Evolutionary conservation across 2,888 invertebrate species (phyloP).

Genomic region (Tethea ocularis): DNA sequence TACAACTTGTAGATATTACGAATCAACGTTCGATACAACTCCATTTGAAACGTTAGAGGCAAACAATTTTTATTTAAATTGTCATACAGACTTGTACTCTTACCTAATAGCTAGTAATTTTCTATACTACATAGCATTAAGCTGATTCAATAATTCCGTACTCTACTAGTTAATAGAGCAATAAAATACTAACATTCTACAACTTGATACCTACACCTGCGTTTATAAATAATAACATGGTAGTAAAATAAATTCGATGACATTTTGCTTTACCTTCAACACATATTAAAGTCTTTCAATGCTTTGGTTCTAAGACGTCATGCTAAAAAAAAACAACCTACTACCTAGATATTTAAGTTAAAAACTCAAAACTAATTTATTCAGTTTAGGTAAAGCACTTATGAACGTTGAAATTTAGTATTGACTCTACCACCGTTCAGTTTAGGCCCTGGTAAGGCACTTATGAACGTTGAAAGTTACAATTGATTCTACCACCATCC

Average conservation of each 20-base stretch:
- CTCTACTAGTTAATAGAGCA: neutral
- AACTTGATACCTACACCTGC: neutral
- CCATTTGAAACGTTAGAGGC: neutral
- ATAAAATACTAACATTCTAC: slow-evolving; percentile 1
- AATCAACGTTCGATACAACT: neutral
- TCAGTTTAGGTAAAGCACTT: too few relatives aligned
- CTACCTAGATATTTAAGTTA: too few relatives aligned
- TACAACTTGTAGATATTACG: neutral
- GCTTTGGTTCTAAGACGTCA: too few relatives aligned
- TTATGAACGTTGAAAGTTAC: too few relatives aligned
- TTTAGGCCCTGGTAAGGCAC: too few relatives aligned
- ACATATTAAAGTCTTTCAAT: neutral
- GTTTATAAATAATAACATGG: neutral
- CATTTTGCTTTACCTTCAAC: neutral
- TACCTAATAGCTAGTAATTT: neutral
- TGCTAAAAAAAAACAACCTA: too few relatives aligned
- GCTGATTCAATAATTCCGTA: neutral
- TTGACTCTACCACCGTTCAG: too few relatives aligned
- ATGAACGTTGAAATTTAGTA: too few relatives aligned
- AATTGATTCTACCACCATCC: too few relatives aligned
- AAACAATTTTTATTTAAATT: too few relatives aligned
- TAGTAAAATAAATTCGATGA: neutral
- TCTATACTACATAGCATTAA: neutral
- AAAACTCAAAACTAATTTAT: too few relatives aligned
- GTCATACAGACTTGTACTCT: neutral